Percentiles rank a stretch among this genome's conserved stretches.
phyloP scores from a whole-genome alignment of 2,113 vertebrate species.

The Maccullochella peelii region DNA sequence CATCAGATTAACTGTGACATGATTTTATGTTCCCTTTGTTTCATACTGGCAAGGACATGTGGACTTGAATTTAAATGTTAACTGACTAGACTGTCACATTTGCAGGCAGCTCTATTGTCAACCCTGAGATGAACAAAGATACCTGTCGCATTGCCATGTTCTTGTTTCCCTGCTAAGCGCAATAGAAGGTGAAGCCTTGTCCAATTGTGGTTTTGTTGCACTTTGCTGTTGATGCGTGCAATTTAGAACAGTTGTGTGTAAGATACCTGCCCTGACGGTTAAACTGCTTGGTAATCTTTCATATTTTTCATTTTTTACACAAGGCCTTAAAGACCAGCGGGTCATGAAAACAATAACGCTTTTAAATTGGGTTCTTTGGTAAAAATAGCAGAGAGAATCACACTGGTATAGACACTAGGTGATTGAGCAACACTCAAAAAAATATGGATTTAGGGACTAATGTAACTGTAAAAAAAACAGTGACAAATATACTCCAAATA shows the following conservation, averaged over 20 bases:
- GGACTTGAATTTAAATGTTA: constrained; percentile 62
- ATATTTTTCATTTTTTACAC: neutral
- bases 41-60: constrained; percentile 1
- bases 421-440: neutral
- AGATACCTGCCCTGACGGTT: constrained; percentile 44
- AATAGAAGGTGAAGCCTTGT: constrained; percentile 78
- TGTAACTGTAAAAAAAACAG: neutral
- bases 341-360: constrained; percentile 5
- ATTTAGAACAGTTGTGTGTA: constrained; percentile 22
- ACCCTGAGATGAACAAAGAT: constrained; percentile 72
- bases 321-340: neutral
- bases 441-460: neutral
- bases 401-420: neutral
- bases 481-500: neutral
- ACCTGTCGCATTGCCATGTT: constrained; percentile 76
- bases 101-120: constrained; percentile 60
- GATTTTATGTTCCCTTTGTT: constrained; percentile 26
- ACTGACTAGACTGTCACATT: constrained; percentile 72
- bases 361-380: neutral
- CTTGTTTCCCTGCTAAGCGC: constrained; percentile 49
- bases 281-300: constrained; percentile 16
- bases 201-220: constrained; percentile 47
- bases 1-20: constrained; percentile 22
- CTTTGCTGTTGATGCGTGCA: constrained; percentile 45
- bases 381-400: neutral